phyloP scores from a whole-genome alignment of 2,797 vertebrate genomes.

The Yasuhikotakia modesta region DNA sequence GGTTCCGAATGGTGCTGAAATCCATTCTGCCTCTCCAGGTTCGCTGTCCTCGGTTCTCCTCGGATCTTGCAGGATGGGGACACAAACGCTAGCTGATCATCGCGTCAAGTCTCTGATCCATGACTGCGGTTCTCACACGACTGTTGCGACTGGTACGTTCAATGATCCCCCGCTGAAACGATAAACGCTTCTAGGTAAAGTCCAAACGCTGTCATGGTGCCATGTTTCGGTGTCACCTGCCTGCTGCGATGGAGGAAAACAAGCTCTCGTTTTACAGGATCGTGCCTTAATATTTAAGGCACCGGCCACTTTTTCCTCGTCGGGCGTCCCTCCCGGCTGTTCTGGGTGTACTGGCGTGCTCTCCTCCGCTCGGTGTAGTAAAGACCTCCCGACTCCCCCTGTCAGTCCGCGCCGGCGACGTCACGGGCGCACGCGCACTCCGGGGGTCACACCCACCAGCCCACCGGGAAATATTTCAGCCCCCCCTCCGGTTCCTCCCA shows the following conservation, averaged over 20 bases:
- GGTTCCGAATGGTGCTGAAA: slow-evolving; percentile 85
- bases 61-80: slow-evolving; percentile 45
- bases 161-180: slow-evolving; percentile 33
- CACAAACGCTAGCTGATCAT: slow-evolving; percentile 65
- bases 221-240: slow-evolving; percentile 23
- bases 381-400: slow-evolving; percentile 31
- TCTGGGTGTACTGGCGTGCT: slow-evolving; percentile 36
- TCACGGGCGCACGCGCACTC: slow-evolving; percentile 79
- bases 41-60: slow-evolving; percentile 41
- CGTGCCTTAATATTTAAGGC: slow-evolving; percentile 19
- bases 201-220: slow-evolving; percentile 53
- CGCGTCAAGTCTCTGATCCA: slow-evolving; percentile 67
- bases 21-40: slow-evolving; percentile 81
- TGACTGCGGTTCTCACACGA: slow-evolving; percentile 62
- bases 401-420: slow-evolving; percentile 58
- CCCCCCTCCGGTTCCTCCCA: not conserved
- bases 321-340: slow-evolving; percentile 33
- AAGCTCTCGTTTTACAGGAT: not conserved
- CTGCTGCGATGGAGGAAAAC: not conserved
- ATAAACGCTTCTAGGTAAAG: slow-evolving; percentile 39
- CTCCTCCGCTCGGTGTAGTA: slow-evolving; percentile 39
- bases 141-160: slow-evolving; percentile 34
- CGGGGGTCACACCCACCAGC: slow-evolving; percentile 47
- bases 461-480: slow-evolving; percentile 9
- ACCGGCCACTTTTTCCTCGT: slow-evolving; percentile 41